Evolutionary conservation across 2,888 invertebrate species (phyloP).

Genomic region (Archips xylosteana): DNA sequence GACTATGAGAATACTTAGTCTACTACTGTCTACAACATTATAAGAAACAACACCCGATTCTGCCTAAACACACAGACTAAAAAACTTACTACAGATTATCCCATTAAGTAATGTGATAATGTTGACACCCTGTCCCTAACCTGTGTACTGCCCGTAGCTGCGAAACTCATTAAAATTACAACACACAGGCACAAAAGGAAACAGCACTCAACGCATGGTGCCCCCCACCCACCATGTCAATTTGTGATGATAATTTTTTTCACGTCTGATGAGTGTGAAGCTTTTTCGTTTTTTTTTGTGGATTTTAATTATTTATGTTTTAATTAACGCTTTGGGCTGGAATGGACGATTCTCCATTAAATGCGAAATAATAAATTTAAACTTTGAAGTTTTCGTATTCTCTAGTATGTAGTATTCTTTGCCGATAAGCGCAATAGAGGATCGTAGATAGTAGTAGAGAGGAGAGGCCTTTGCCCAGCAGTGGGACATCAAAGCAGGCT

Average conservation of each 20-base stretch:
- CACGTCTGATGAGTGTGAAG: conserved; percentile 31
- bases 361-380: conserved; percentile 5
- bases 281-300: conserved; percentile 19
- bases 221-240: conserved; percentile 48
- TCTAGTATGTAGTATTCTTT: not conserved
- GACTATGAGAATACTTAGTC: too few species aligned
- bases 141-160: conserved; percentile 66
- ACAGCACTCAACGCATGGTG: conserved; percentile 30
- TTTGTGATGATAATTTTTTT: conserved; percentile 52
- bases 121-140: conserved; percentile 71
- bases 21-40: too few species aligned
- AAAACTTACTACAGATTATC: not conserved
- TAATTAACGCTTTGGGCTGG: conserved; percentile 18
- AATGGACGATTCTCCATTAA: conserved; percentile 13
- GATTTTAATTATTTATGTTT: conserved; percentile 25
- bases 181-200: conserved; percentile 70
- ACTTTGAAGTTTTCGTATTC: not conserved
- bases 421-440: too few species aligned
- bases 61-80: too few species aligned
- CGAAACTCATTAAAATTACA: conserved; percentile 84
- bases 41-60: too few species aligned
- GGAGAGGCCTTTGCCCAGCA: too few species aligned
- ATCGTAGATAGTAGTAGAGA: too few species aligned
- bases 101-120: conserved; percentile 56
- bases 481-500: too few species aligned